A percentile compares a stretch with the other conserved stretches of the same genome.
Conservation (phyloP, 2,888 invertebrate species). For the Helleia helle region DNA sequence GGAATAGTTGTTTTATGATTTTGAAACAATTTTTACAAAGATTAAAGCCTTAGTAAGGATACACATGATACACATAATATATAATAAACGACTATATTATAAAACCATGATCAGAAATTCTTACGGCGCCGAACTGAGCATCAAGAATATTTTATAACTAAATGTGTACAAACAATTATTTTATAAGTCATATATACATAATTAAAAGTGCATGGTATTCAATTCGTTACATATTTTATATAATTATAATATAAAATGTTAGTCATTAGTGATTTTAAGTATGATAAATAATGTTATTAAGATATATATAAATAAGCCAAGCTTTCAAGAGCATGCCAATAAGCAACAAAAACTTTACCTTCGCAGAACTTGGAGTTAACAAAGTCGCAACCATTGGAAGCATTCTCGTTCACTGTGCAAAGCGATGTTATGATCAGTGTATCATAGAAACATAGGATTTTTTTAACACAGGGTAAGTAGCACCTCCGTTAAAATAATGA, state of each 20-base stretch:
- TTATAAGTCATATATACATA: conserved; percentile 6
- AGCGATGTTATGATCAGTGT: conserved; percentile 55
- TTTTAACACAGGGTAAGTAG: conserved; percentile 3
- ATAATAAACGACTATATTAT: too few species aligned
- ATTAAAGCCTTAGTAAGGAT: background rate
- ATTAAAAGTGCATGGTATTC: conserved; percentile 49
- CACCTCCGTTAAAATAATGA: conserved; percentile 6
- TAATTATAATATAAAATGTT: background rate
- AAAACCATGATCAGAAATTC: too few species aligned
- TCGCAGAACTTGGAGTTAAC: conserved; percentile 46
- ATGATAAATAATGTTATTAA: conserved; percentile 1
- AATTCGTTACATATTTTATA: conserved; percentile 27
- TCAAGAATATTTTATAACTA: too few species aligned
- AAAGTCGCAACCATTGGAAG: conserved; percentile 55
- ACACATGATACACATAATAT: background rate
- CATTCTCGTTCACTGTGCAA: conserved; percentile 64
- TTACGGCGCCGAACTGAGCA: too few species aligned
- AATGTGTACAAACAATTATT: too few species aligned
- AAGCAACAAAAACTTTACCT: conserved; percentile 71
- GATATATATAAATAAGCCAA: conserved; percentile 15
- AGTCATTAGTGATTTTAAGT: background rate
- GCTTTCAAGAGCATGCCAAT: conserved; percentile 51
- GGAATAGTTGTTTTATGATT: too few species aligned
- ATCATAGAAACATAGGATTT: conserved; percentile 12
- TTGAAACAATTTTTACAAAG: background rate